Conservation (phyloP, 2,888 invertebrate genomes). For the Drosophila bunnanda region DNA sequence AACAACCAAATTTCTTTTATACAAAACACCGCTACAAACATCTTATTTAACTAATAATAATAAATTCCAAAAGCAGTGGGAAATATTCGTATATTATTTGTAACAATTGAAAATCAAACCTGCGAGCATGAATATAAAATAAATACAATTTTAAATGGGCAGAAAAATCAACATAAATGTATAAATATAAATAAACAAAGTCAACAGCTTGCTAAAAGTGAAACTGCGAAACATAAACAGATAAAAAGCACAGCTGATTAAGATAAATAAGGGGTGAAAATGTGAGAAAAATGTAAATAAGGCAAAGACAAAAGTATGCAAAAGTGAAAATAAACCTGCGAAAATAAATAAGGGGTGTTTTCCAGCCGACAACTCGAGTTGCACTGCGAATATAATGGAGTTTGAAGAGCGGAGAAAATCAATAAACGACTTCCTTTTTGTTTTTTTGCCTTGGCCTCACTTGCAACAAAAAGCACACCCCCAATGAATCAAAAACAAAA, state of each 20-base stretch:
- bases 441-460: slow-evolving; percentile 35
- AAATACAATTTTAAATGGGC: slow-evolving; percentile 8
- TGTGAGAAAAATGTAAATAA: slow-evolving; percentile 5
- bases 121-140: too few species aligned
- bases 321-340: slow-evolving; percentile 9
- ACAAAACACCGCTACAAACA: too few species aligned
- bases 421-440: slow-evolving; percentile 61
- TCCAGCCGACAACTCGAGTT: slow-evolving; percentile 2
- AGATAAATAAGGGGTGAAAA: slow-evolving; percentile 21
- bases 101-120: background rate
- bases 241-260: slow-evolving; percentile 25
- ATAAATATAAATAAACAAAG: slow-evolving; percentile 8
- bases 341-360: slow-evolving; percentile 16
- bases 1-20: too few species aligned
- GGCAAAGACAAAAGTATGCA: slow-evolving; percentile 5
- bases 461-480: slow-evolving; percentile 30
- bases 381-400: slow-evolving; percentile 19
- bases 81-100: background rate
- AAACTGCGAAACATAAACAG: slow-evolving; percentile 6
- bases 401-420: slow-evolving; percentile 56
- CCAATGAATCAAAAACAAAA: slow-evolving; percentile 10
- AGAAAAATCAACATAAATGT: slow-evolving; percentile 58
- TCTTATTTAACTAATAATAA: too few species aligned
- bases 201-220: slow-evolving; percentile 17
- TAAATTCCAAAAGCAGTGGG: background rate